phyloP scores from a whole-genome alignment of 2,113 vertebrate genomes.

The Hypanus sabinus region DNA sequence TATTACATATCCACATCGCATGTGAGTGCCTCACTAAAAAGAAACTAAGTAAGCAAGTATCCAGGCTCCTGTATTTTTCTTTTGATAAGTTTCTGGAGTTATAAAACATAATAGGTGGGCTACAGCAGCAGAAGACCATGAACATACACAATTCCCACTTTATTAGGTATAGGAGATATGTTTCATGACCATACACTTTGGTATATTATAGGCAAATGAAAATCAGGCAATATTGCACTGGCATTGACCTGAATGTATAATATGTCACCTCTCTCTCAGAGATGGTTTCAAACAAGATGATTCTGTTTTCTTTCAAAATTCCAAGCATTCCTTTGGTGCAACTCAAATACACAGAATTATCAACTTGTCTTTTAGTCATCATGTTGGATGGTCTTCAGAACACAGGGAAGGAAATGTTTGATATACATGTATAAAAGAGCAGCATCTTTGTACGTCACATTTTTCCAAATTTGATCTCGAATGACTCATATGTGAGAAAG shows the following conservation, averaged over 20 bases:
- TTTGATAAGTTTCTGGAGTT: no score
- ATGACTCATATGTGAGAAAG: not conserved
- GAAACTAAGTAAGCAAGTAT: no score
- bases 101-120: no score
- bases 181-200: not conserved
- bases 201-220: not conserved
- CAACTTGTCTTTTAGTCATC: not conserved
- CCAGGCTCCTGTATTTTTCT: no score
- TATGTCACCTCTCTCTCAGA: not conserved
- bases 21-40: no score
- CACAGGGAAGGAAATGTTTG: not conserved
- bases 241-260: not conserved
- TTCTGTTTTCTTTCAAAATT: not conserved
- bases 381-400: not conserved
- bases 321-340: not conserved
- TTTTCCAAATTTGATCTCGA: no score
- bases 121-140: no score
- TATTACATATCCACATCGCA: no score
- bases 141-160: no score
- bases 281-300: not conserved
- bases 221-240: not conserved
- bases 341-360: not conserved
- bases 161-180: not conserved
- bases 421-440: not conserved
- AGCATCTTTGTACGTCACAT: not conserved